Base-by-base conservation (phyloP, 2,113 vertebrate genomes). In the Clarias macrocephalus region DNA sequence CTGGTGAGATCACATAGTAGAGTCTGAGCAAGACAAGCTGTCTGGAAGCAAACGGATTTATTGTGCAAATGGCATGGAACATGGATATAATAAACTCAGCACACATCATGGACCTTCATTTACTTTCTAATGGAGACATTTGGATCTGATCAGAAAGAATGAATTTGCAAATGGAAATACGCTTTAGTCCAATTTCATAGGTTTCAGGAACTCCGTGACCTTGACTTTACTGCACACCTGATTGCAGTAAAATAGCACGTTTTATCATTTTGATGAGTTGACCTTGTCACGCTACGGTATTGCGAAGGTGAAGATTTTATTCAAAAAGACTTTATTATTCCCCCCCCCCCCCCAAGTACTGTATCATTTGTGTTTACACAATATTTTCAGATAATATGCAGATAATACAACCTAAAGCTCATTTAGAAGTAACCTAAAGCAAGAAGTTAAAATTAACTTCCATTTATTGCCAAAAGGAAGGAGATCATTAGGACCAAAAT, bases 121-220 rank as follows among this genome's bases (percentile, higher is more conserved):
- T 56, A 65, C n/a, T 68, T 33, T n/a, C 80, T 30, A 33, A 62
- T n/a, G 30, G 57, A 83, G 80, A 83, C 80, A 60, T 83, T 77
- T 77, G 81, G 81, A 87, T 83, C 60, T n/a, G 70, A 87, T 77
- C 73, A 30, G 54, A 73, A 73, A 60, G 57, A 59, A 30, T 11
- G 28, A 54, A 85, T 60, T 33, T 75, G 28, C 21, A 73, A 87
- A 77, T 77, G 28, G 86, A 83, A 83, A 13, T 15, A 75, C 37
- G 25, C 37, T 75, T 73, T 63, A 72, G 33, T 82, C 54, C 30
- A 52, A 37, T 73, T 82, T 75, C 68, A 75, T 82, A 62, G 79
- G 23, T 81, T 86, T 75, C 59, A 65, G 80, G 25, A n/a, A 87
- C 86, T 75, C 66, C 18, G 28, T 63, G 68, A 87, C 86, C 86